Evolutionary conservation across 2,797 vertebrate genomes (phyloP).

Genomic region (Sebastolobus altivelis): DNA sequence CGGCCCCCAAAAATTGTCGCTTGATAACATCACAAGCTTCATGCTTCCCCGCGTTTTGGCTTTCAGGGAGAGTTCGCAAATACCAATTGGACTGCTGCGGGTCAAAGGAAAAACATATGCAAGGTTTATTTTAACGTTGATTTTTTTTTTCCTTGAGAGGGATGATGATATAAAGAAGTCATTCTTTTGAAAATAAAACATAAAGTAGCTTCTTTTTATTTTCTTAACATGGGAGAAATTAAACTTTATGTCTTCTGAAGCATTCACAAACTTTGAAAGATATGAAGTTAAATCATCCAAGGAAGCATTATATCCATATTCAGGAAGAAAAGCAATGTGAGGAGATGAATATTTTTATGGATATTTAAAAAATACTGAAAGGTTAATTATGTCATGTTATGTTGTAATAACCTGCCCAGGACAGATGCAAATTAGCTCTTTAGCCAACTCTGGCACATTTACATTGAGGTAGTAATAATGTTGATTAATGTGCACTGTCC

Average conservation of each 20-base stretch:
- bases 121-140: slow-evolving; percentile 49
- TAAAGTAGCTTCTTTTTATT: slow-evolving; percentile 16
- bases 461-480: too few relatives aligned
- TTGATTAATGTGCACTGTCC: too few relatives aligned
- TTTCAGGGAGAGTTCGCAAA: slow-evolving; percentile 61
- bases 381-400: slow-evolving; percentile 10
- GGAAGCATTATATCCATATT: slow-evolving; percentile 1
- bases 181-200: slow-evolving; percentile 36
- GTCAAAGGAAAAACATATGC: slow-evolving; percentile 70
- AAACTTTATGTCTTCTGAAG: background rate
- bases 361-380: slow-evolving; percentile 8
- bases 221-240: background rate
- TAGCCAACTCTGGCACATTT: too few relatives aligned
- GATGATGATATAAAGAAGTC: slow-evolving; percentile 7
- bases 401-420: too few relatives aligned
- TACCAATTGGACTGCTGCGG: slow-evolving; percentile 56
- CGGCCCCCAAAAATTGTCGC: slow-evolving; percentile 48
- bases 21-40: slow-evolving; percentile 71
- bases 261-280: slow-evolving; percentile 5
- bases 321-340: background rate
- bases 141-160: slow-evolving; percentile 10
- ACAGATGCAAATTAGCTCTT: too few relatives aligned
- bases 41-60: slow-evolving; percentile 59
- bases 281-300: background rate
- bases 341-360: background rate